A percentile compares a stretch with the other conserved stretches of the same genome.
phyloP scores from a whole-genome alignment of 2,113 vertebrate genomes.

The Notarius quadriscutis region DNA sequence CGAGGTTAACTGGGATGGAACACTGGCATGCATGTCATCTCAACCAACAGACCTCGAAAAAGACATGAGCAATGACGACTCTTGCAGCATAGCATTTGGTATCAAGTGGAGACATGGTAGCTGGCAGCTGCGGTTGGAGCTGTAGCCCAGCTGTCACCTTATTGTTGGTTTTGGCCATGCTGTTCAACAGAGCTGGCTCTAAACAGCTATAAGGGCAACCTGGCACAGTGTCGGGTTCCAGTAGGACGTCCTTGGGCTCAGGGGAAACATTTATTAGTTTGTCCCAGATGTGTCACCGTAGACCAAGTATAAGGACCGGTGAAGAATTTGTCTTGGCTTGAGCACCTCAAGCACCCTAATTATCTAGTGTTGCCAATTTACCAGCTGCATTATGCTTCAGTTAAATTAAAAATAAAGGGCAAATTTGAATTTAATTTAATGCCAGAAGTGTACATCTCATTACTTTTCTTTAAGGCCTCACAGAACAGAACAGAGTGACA shows the following conservation, averaged over 20 bases:
- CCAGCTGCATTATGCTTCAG: not conserved
- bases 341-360: not conserved
- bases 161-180: conserved; percentile 37
- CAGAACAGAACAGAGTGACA: not conserved
- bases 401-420: conserved; percentile 12
- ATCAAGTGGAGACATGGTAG: conserved; percentile 14
- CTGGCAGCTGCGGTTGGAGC: not conserved
- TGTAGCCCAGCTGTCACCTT: conserved; percentile 17
- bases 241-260: conserved; percentile 12
- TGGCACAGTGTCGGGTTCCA: conserved; percentile 15
- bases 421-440: conserved; percentile 16
- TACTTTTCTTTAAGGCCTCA: not conserved
- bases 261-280: conserved; percentile 43
- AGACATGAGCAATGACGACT: not conserved
- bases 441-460: conserved; percentile 1
- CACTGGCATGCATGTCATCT: conserved; percentile 14
- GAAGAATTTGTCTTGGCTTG: not conserved
- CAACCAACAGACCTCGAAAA: conserved; percentile 3
- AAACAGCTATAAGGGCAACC: conserved; percentile 11
- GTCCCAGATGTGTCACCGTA: conserved; percentile 48
- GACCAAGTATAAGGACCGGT: conserved; percentile 7
- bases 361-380: not conserved
- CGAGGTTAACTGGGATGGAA: not conserved
- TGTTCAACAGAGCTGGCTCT: conserved; percentile 6
- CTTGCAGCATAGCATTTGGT: not conserved